Conservation (phyloP, 92 coral and sea anemone species). For the Blastomussa wellsi region DNA sequence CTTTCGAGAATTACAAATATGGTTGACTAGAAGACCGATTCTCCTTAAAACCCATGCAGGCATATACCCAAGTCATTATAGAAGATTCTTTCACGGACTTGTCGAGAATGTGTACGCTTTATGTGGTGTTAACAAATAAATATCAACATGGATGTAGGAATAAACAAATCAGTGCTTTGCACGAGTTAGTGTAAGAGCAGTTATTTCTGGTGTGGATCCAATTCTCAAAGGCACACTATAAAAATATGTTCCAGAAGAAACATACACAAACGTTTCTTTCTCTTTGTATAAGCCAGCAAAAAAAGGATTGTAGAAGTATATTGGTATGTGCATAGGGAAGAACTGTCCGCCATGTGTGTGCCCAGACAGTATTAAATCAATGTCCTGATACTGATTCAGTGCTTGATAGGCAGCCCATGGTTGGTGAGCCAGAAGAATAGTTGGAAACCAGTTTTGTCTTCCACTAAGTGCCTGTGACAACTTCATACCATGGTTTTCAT, state of each 20-base stretch:
- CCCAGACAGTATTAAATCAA: conserved; percentile 74
- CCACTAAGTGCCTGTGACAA: conserved; percentile 57
- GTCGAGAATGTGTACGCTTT: not conserved
- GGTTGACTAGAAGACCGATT: not conserved
- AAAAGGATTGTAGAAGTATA: conserved; percentile 72
- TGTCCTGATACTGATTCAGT: conserved; percentile 42
- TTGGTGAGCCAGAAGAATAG: conserved; percentile 78
- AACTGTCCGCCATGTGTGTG: conserved; percentile 90
- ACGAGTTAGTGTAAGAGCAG: conserved; percentile 50
- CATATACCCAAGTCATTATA: not conserved
- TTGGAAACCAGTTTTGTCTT: conserved; percentile 50
- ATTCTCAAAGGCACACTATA: conserved; percentile 72
- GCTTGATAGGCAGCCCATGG: conserved; percentile 71
- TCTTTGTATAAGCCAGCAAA: conserved; percentile 69
- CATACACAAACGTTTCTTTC: conserved; percentile 61
- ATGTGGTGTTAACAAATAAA: not conserved
- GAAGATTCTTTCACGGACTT: not conserved
- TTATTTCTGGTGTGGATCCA: conserved; percentile 68
- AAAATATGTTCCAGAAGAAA: conserved; percentile 70
- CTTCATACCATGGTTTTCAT: conserved; percentile 73
- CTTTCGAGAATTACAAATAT: not conserved
- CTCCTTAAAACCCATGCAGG: not conserved
- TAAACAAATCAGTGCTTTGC: not conserved
- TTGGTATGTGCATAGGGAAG: conserved; percentile 75
- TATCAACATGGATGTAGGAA: not conserved